Conservation (phyloP, 2,888 invertebrate species). For the Dioctria linearis region DNA sequence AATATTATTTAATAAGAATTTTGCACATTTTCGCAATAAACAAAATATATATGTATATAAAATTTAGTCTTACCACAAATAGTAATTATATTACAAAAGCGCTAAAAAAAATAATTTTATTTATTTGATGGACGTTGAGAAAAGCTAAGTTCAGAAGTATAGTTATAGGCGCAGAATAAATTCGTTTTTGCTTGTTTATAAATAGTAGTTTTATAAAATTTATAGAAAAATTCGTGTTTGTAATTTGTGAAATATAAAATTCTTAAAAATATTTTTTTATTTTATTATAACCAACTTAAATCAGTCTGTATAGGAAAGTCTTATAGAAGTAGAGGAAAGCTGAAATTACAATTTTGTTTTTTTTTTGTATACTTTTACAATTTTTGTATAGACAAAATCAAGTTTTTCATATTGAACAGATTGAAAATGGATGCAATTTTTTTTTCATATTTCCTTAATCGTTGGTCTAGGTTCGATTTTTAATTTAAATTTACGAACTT, state of each 20-base stretch:
- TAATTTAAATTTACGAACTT: background rate
- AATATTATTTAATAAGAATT: background rate
- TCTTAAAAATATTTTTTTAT: background rate
- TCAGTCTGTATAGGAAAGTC: slow-evolving; percentile 10
- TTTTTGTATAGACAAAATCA: too few species aligned
- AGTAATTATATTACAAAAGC: slow-evolving; percentile 1
- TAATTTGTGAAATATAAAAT: too few species aligned
- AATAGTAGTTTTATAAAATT: background rate
- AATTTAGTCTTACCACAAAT: slow-evolving; percentile 18
- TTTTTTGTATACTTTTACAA: too few species aligned
- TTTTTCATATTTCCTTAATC: background rate
- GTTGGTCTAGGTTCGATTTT: too few species aligned
- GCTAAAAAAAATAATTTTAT: slow-evolving; percentile 23
- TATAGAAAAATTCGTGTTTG: slow-evolving; percentile 7
- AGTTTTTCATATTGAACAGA: background rate
- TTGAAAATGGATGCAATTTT: background rate
- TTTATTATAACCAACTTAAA: background rate
- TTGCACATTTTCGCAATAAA: slow-evolving; percentile 14
- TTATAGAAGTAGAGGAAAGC: background rate
- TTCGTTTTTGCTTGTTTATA: slow-evolving; percentile 23
- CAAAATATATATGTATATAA: slow-evolving; percentile 20
- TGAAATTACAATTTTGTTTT: too few species aligned
- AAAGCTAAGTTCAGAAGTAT: background rate
- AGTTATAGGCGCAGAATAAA: slow-evolving; percentile 32
- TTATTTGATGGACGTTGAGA: background rate